Base-by-base conservation (phyloP, 2,113 vertebrate genomes). In the Myotis brandtii region DNA sequence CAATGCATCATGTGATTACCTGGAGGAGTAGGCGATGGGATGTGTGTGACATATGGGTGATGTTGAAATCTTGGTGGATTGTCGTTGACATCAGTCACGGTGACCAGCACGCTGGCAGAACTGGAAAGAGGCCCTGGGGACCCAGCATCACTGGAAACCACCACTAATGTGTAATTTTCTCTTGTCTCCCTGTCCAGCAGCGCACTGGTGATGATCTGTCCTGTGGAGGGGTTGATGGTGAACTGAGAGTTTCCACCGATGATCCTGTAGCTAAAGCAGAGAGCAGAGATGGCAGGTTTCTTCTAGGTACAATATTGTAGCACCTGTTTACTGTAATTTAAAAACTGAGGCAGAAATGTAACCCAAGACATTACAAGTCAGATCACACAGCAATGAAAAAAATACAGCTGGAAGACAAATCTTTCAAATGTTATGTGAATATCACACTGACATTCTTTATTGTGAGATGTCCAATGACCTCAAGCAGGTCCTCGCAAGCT, bases 21-120 rank as follows among this genome's bases (percentile, higher is more conserved):
- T 99, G 99, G 97, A 30, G 98, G 70, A 21, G 99, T 98, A 43
- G 99, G 99, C 0, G 99, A 99, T 0, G 99, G 99, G 46, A 99
- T 98, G 11, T 99, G 99, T 2, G 99, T 99, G 96, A 99, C 99
- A 0, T 99, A 99, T 3, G 99, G 99, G 94, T 99, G 99, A 97
- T 99, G 99, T 40, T 99, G 99, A 98, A 99, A 99, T 95, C 98
- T 99, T 7, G 99, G 99, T 0, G 99, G 99, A 96, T 99, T 99
- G 97, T 99, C 99, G 3, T 99, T 99, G 95, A 99, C 98, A 76
- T 99, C 99, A 0, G 98, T 92, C 75, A 99, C 98, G 0, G 98
- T 98, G 81, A 99, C 99, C 0, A 99, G 98, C 87, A 99, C 99
- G 0, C 98, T 99, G 96, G 99, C 96, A 0, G 99, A 99, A 97